phyloP scores from a whole-genome alignment of 2,113 vertebrate species.

The Hyla sarda region DNA sequence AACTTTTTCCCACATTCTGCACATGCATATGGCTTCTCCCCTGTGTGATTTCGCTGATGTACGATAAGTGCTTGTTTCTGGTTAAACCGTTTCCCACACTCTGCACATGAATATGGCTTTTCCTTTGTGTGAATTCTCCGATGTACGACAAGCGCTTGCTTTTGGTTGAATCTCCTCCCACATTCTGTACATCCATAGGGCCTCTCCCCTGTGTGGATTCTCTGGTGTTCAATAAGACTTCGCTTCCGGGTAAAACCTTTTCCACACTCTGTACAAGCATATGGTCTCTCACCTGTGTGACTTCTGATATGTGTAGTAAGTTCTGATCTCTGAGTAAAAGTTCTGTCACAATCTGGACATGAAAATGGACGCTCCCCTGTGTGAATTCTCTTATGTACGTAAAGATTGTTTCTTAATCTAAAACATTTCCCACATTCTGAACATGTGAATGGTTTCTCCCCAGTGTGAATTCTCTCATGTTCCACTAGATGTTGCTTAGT shows the following conservation, averaged over 20 bases:
- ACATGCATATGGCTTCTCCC: not conserved
- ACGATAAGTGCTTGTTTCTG: too few relatives aligned
- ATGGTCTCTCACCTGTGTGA: not conserved
- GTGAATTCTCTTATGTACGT: not conserved
- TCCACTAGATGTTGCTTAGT: too few relatives aligned
- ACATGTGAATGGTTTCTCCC: not conserved
- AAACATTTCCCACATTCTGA: not conserved
- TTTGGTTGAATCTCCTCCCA: constrained; percentile 40
- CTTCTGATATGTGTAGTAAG: not conserved
- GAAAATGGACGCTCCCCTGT: not conserved
- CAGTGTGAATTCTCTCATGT: too few relatives aligned
- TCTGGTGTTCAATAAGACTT: too few relatives aligned
- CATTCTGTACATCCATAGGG: constrained; percentile 32
- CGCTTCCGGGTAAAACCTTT: too few relatives aligned
- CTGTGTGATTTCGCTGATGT: too few relatives aligned
- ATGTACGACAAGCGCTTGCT: not conserved
- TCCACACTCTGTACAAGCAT: too few relatives aligned
- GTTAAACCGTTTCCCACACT: too few relatives aligned
- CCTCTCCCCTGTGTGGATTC: too few relatives aligned
- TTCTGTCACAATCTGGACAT: not conserved
- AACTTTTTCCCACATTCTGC: not conserved
- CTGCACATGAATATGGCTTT: too few relatives aligned
- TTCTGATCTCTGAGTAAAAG: not conserved
- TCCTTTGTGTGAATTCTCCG: not conserved
- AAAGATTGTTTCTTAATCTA: not conserved